Base-by-base conservation (phyloP, 2,888 invertebrate genomes). In the Drosophila mercatorum region DNA sequence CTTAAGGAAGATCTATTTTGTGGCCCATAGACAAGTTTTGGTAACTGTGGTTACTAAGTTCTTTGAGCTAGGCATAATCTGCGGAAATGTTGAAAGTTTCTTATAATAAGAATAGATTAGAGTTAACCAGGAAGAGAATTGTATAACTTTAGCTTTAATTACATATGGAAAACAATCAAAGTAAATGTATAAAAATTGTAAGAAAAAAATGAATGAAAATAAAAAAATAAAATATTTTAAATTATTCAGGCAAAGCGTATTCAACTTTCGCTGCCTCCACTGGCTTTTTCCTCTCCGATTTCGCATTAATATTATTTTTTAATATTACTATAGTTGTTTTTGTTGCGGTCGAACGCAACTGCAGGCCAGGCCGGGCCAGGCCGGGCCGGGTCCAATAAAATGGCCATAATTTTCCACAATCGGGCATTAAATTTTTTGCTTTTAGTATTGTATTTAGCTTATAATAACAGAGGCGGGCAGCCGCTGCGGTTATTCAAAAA, bases 401-500 rank as follows among this genome's bases (percentile, higher is more conserved):
- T 62, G 17, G 38, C 52, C 60, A 78, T 78, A 44, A 78, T 72
- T 68, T 68, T 59, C 47, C 64, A 68, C 61, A 77, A 73, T 60
- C 55, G 51, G 40, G 56, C 68, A 68, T 59, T 53, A 65, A 63
- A 72, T 64, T 65, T 57, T 11, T 58, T 38, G 26, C 12, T 36
- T 36, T 62, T 60, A 59, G 57, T 62, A 78, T 65, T 57, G 59
- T 74, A 68, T 64, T 79, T 71, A 57, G 62, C 38, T 43, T 49
- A 52, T 46, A 47, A 63, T 67, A 77, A 69, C 55, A 60, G 40
- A 49, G 53, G 22, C 46, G 38, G 43, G 40, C 63, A 36, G 43
- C 46, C 34, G 41, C 43, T 47, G 57, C 36, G 47, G 47, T 56
- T 63, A 11, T 44, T 55, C 62, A 52, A 65, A 74, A 68, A 73